Conservation (phyloP, 2,113 vertebrate species). For the Urocitellus parryii region DNA sequence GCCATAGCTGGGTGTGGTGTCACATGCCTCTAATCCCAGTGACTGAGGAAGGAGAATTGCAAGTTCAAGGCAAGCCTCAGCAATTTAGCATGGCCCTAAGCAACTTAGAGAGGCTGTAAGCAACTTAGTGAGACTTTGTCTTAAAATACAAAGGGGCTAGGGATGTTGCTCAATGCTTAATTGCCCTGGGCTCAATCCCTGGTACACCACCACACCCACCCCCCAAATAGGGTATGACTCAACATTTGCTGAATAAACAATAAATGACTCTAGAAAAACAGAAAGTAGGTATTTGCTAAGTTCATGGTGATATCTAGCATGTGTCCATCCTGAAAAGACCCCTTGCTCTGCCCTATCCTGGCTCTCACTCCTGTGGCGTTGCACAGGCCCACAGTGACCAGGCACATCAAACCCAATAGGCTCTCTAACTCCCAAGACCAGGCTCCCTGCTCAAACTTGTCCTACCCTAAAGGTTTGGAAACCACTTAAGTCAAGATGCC, state of each 20-base stretch:
- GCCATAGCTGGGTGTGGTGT: too few species aligned
- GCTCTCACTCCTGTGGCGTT: accelerated
- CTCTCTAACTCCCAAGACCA: neutral
- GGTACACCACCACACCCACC: too few species aligned
- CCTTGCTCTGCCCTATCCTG: neutral
- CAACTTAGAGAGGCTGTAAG: too few species aligned
- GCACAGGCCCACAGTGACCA: neutral
- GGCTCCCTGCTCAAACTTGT: neutral
- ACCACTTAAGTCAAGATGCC: neutral
- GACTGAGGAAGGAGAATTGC: too few species aligned
- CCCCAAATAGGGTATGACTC: neutral
- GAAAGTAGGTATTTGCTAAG: too few species aligned
- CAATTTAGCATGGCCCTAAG: too few species aligned
- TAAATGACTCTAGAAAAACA: neutral
- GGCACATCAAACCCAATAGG: neutral
- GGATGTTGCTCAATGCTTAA: too few species aligned
- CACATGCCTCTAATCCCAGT: too few species aligned
- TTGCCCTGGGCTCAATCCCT: too few species aligned
- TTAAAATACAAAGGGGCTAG: too few species aligned
- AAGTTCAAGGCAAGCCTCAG: too few species aligned
- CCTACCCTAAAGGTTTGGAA: neutral
- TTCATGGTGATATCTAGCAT: neutral
- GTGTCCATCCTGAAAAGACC: neutral
- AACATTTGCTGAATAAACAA: neutral
- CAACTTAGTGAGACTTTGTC: too few species aligned